These are phyloP conservation scores for Phenganax subtilis DNA, from an alignment of 92 coral and sea anemone species.

Conservation along the genomic window DNA sequence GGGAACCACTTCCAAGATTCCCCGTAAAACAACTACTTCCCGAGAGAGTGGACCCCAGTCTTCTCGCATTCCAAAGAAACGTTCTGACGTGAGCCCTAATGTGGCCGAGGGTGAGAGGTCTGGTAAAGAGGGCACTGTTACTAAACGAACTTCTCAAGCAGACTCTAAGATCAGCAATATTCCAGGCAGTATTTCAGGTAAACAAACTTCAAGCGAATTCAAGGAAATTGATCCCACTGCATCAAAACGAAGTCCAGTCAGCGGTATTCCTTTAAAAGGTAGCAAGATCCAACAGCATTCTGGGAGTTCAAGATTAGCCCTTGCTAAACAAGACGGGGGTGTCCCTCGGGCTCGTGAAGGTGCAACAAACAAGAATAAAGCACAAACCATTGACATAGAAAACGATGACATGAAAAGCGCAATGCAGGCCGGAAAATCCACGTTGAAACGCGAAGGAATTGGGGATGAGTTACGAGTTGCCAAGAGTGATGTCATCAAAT, in stretches of 20 bases:
- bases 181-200: conserved; percentile 13
- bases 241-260: not conserved
- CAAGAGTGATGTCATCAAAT: conserved; percentile 14
- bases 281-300: conserved; percentile 31
- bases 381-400: conserved; percentile 4
- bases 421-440: conserved; percentile 23
- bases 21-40: not conserved
- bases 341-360: not conserved
- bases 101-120: conserved; percentile 11
- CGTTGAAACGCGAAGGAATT: conserved; percentile 32
- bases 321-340: not conserved
- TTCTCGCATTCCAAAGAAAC: conserved; percentile 16
- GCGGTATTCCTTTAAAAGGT: conserved; percentile 33
- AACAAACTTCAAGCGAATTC: not conserved
- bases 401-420: conserved; percentile 13
- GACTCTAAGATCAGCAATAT: conserved; percentile 25
- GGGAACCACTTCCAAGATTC: conserved; percentile 18
- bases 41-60: conserved; percentile 21
- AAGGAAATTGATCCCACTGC: not conserved
- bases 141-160: conserved; percentile 21
- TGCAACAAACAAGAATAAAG: not conserved
- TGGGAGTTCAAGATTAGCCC: conserved; percentile 24
- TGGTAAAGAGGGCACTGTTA: conserved; percentile 2
- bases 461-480: conserved; percentile 37
- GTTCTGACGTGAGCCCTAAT: conserved; percentile 27